These are phyloP conservation scores for Callosobruchus maculatus DNA, from an alignment of 2,888 invertebrate species.

Conservation along the genomic window DNA sequence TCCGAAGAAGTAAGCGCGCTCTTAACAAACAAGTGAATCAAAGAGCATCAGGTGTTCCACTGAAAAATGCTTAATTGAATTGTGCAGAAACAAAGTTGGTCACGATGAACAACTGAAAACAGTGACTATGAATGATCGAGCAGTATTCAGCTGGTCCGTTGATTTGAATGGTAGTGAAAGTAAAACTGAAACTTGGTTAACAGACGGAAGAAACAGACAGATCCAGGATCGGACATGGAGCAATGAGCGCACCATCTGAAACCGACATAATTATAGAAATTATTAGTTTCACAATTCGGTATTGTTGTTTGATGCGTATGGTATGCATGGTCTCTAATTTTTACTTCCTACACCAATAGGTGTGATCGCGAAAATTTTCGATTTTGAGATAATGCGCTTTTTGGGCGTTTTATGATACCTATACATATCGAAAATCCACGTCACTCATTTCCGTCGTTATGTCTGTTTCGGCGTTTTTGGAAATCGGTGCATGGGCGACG, in stretches of 20 bases:
- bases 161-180: slow-evolving; percentile 1
- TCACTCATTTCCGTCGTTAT: too few species aligned
- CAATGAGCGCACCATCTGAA: neutral
- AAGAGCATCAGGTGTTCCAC: neutral
- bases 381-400: too few species aligned
- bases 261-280: neutral
- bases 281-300: neutral
- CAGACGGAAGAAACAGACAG: neutral
- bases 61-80: neutral
- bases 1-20: neutral
- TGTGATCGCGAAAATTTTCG: too few species aligned
- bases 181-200: slow-evolving; percentile 3
- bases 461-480: too few species aligned
- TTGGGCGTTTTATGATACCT: too few species aligned
- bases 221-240: neutral
- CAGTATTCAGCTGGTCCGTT: neutral
- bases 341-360: too few species aligned
- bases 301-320: neutral
- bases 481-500: too few species aligned
- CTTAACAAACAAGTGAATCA: neutral
- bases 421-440: too few species aligned
- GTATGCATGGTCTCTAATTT: too few species aligned
- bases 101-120: neutral
- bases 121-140: neutral
- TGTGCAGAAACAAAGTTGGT: neutral